Evolutionary conservation across 2,888 invertebrate species (phyloP).

Genomic region (Actias luna): DNA sequence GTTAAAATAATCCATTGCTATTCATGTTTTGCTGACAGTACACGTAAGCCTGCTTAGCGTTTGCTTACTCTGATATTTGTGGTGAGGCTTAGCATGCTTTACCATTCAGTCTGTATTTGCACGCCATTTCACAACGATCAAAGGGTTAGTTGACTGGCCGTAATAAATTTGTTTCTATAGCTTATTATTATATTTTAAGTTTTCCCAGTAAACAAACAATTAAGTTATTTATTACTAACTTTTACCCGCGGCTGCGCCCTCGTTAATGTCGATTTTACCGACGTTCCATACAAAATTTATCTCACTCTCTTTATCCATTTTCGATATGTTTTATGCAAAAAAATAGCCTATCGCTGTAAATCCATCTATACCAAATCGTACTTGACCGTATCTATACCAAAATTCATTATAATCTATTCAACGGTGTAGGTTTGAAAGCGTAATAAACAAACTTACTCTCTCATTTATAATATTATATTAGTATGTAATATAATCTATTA

Average conservation of each 20-base stretch:
- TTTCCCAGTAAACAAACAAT: background rate
- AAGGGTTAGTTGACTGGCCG: constrained; percentile 53
- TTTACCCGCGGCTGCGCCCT: background rate
- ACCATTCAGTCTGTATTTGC: constrained; percentile 51
- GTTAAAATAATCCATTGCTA: background rate
- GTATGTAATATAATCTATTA: too few relatives aligned
- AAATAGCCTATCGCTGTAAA: too few relatives aligned
- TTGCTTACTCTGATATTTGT: constrained; percentile 74
- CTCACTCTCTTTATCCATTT: too few relatives aligned
- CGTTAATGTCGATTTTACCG: too few relatives aligned
- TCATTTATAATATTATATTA: too few relatives aligned
- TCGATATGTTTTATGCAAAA: too few relatives aligned
- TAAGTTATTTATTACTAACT: background rate
- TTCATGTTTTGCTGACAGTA: constrained; percentile 35
- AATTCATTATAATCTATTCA: too few relatives aligned
- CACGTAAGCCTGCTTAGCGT: constrained; percentile 61
- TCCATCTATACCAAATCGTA: too few relatives aligned
- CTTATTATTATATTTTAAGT: background rate
- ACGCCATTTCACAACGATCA: constrained; percentile 41
- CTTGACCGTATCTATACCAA: too few relatives aligned
- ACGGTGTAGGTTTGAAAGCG: too few relatives aligned
- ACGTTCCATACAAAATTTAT: too few relatives aligned
- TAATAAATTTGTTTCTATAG: background rate
- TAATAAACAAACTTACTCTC: too few relatives aligned
- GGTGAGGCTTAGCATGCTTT: constrained; percentile 58